Conservation (phyloP, 2,797 vertebrate species). For the Lacerta viridis region DNA sequence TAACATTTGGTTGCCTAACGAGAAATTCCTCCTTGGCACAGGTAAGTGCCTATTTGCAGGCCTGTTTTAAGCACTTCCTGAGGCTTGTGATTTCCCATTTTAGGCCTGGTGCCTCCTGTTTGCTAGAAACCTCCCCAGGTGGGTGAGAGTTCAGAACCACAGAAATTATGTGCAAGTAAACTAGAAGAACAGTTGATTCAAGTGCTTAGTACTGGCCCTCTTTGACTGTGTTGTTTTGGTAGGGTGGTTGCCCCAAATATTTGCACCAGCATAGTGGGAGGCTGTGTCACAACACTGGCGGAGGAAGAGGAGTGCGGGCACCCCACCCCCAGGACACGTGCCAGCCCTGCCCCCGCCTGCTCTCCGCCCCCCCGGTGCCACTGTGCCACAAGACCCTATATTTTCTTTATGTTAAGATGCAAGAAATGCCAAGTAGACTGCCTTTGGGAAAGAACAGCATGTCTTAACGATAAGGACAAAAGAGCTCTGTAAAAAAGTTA, state of each 20-base stretch:
- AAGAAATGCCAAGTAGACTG: neutral
- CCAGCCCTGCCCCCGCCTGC: too few relatives aligned
- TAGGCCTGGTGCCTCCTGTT: neutral
- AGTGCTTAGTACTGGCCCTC: neutral
- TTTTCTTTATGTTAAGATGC: neutral
- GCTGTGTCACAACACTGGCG: too few relatives aligned
- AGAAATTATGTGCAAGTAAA: neutral
- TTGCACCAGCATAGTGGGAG: neutral
- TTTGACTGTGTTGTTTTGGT: neutral
- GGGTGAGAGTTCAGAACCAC: neutral
- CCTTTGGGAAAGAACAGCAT: neutral
- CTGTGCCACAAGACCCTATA: neutral
- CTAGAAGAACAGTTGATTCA: neutral
- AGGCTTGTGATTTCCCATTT: neutral
- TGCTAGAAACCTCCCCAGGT: neutral
- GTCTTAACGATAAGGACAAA: neutral
- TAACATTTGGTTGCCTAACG: neutral
- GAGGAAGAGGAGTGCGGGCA: too few relatives aligned
- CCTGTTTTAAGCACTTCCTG: neutral
- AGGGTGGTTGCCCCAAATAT: neutral
- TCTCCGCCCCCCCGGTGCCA: too few relatives aligned
- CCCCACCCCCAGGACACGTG: too few relatives aligned
- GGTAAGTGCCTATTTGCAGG: neutral
- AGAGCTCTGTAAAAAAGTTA: neutral
- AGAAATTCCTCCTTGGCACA: neutral